These are phyloP conservation scores for Caradrina clavipalpis DNA, from an alignment of 2,888 invertebrate genomes.

Conservation along the genomic window DNA sequence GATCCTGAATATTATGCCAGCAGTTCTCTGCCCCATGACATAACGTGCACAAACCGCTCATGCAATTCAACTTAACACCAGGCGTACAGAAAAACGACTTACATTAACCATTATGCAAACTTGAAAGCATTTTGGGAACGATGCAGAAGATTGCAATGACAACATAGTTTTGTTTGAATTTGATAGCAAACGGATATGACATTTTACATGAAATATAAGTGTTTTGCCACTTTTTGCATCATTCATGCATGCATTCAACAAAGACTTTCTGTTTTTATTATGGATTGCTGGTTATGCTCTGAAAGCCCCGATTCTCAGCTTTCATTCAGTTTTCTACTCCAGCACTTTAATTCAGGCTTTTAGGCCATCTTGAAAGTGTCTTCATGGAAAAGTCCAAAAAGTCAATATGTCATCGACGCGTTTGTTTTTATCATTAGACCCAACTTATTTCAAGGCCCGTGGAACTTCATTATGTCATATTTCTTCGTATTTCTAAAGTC, in stretches of 20 bases:
- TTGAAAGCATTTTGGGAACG: constrained; percentile 3
- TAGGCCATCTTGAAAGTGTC: neutral
- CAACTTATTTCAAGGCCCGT: too few species aligned
- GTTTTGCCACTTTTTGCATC: too few species aligned
- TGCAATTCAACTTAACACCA: constrained; percentile 31
- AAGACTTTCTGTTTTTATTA: neutral
- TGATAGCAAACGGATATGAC: constrained; percentile 23
- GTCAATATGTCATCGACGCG: neutral
- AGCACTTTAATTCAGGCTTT: too few species aligned
- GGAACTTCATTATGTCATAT: neutral
- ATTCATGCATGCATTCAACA: neutral
- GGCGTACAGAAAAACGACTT: constrained; percentile 16
- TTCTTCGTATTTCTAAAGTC: neutral
- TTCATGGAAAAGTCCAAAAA: neutral
- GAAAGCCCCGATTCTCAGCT: too few species aligned
- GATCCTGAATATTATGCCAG: constrained; percentile 2
- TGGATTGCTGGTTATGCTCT: too few species aligned
- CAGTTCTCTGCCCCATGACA: constrained; percentile 16
- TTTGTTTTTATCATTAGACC: neutral
- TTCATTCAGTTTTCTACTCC: too few species aligned
- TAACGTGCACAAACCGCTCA: constrained; percentile 21
- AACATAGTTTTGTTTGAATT: constrained; percentile 15
- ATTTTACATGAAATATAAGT: constrained; percentile 6
- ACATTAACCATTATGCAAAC: constrained; percentile 40
- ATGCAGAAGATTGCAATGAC: constrained; percentile 24